A percentile compares a stretch with the other conserved stretches of the same genome.
These are phyloP conservation scores for Aramus guarauna DNA, from an alignment of 2,113 vertebrate species.

Conservation along the genomic window DNA sequence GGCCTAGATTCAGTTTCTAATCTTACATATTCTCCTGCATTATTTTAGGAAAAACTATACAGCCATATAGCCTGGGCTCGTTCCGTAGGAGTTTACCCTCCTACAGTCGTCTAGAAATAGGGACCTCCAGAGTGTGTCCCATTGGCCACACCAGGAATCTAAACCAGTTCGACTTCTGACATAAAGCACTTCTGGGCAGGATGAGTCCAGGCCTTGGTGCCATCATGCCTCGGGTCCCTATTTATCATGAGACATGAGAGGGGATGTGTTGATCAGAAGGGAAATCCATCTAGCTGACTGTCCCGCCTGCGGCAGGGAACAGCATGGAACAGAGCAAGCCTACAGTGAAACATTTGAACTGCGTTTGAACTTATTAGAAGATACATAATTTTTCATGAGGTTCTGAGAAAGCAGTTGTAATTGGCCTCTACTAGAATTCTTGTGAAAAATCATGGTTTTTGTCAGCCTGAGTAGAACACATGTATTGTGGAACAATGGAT, in stretches of 20 bases:
- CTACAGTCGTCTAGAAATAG: neutral
- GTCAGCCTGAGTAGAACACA: neutral
- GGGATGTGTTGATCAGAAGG: neutral
- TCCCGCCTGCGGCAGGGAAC: neutral
- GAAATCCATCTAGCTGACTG: neutral
- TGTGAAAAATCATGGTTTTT: neutral
- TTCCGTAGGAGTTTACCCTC: neutral
- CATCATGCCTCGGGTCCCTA: neutral
- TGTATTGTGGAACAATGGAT: accelerated
- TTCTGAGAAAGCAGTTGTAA: neutral
- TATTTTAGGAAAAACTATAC: neutral
- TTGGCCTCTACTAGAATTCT: neutral
- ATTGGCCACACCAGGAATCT: neutral
- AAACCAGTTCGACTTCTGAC: neutral
- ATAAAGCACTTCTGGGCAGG: neutral
- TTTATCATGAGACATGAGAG: neutral
- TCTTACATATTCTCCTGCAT: neutral
- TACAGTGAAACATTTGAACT: neutral
- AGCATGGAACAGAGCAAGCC: neutral
- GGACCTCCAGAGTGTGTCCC: neutral
- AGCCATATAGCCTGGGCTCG: neutral
- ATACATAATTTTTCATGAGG: neutral
- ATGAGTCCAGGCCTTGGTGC: neutral
- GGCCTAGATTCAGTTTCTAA: neutral
- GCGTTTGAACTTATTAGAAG: neutral